These are phyloP conservation scores for Alviniconcha marisindica DNA, from an alignment of 1,140 invertebrate species.

Conservation along the genomic window DNA sequence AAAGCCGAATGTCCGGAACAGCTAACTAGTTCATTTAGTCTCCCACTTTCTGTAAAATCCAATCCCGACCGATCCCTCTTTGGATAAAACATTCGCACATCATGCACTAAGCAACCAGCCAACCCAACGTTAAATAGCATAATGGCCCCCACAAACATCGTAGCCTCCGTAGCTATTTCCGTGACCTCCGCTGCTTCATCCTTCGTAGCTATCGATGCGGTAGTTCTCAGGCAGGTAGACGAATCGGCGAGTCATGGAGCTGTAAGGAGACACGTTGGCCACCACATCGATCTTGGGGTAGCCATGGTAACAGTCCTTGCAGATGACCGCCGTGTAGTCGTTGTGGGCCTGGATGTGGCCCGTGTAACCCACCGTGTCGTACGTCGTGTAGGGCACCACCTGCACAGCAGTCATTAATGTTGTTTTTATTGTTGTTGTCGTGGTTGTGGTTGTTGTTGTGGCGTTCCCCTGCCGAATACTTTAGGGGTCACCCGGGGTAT, in stretches of 20 bases:
- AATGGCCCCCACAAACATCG: neutral
- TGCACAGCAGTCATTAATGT: too few relatives aligned
- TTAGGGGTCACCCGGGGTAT: too few relatives aligned
- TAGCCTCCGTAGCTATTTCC: neutral
- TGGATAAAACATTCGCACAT: too few relatives aligned
- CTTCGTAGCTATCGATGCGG: neutral
- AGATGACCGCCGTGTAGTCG: constrained; percentile 25
- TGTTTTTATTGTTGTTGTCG: neutral
- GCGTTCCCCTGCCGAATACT: too few relatives aligned
- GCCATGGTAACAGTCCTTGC: constrained; percentile 29
- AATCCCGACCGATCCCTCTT: too few relatives aligned
- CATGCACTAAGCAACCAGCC: too few relatives aligned
- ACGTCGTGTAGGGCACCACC: constrained; percentile 17
- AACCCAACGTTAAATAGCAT: too few relatives aligned
- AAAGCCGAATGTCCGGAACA: too few relatives aligned
- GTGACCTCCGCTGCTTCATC: neutral
- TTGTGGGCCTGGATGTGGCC: constrained; percentile 10
- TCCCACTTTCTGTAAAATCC: too few relatives aligned
- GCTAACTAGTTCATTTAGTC: too few relatives aligned
- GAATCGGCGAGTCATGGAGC: constrained; percentile 9
- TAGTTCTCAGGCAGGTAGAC: constrained; percentile 23
- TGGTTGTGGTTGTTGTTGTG: too few relatives aligned
- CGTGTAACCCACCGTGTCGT: constrained; percentile 17
- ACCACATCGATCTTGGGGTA: constrained; percentile 26
- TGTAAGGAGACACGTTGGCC: constrained; percentile 12